These are phyloP conservation scores for Melangyna quadrimaculata DNA, from an alignment of 2,888 invertebrate genomes.

Conservation along the genomic window DNA sequence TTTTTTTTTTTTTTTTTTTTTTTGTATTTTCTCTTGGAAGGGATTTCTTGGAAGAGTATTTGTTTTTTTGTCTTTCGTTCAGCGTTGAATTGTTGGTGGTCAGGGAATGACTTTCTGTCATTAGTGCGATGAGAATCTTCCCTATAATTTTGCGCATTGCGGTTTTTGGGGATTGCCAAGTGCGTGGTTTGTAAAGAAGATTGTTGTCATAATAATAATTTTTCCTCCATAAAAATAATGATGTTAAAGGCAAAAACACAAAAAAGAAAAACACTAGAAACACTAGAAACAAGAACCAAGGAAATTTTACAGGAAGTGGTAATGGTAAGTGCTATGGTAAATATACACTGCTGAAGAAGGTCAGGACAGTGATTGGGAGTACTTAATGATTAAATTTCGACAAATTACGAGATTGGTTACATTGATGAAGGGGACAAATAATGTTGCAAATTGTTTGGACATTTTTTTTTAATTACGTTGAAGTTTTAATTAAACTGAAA, in stretches of 20 bases:
- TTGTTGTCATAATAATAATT: constrained; percentile 7
- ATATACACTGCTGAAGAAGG: not conserved
- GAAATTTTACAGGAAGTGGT: not conserved
- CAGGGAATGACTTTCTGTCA: not conserved
- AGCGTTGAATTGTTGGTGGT: not conserved
- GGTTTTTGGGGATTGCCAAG: constrained; percentile 5
- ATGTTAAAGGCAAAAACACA: not conserved
- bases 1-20: not conserved
- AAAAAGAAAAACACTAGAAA: not conserved
- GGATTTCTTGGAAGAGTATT: constrained; percentile 1
- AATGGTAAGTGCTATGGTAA: not conserved
- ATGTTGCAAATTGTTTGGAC: too few relatives aligned
- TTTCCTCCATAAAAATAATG: not conserved
- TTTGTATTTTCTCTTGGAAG: not conserved
- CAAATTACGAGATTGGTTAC: not conserved
- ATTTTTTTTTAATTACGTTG: too few relatives aligned
- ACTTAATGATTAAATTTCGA: not conserved
- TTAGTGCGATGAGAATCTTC: constrained; percentile 5
- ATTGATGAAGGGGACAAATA: too few relatives aligned
- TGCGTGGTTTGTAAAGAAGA: not conserved
- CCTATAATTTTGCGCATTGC: constrained; percentile 7
- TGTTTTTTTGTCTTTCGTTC: too few relatives aligned
- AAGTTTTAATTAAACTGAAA: too few relatives aligned
- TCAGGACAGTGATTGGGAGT: not conserved
- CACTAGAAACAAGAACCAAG: not conserved